Evolutionary conservation across 2,888 invertebrate genomes (phyloP).

Genomic region (Lucinisca nassula): DNA sequence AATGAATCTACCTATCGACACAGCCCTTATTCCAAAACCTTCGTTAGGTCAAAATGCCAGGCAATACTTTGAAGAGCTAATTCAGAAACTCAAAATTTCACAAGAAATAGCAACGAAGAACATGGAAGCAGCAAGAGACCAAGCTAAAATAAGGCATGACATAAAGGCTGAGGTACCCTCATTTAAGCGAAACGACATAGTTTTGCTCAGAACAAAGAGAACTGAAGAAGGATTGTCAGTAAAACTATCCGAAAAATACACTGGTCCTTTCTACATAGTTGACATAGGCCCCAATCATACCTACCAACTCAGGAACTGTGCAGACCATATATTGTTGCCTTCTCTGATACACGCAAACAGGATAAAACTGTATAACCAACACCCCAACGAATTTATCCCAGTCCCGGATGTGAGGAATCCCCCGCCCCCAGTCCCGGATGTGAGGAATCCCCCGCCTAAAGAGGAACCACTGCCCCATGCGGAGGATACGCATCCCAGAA

Average conservation of each 20-base stretch:
- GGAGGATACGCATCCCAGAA: too few species aligned
- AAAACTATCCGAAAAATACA: slow-evolving; percentile 24
- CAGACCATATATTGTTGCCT: not conserved
- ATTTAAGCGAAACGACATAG: slow-evolving; percentile 16
- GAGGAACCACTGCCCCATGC: too few species aligned
- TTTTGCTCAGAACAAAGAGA: slow-evolving; percentile 1
- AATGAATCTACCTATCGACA: slow-evolving; percentile 43
- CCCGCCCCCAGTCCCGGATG: too few species aligned
- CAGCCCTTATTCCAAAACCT: not conserved
- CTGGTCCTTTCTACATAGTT: slow-evolving; percentile 17
- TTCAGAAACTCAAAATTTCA: slow-evolving; percentile 20
- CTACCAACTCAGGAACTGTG: not conserved
- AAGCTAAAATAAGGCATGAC: slow-evolving; percentile 31
- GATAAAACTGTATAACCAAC: slow-evolving; percentile 32
- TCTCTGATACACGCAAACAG: slow-evolving; percentile 39
- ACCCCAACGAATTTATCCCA: too few species aligned
- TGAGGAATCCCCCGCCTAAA: too few species aligned
- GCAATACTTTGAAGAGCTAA: slow-evolving; percentile 1
- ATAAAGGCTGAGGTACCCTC: slow-evolving; percentile 19
- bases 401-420: too few species aligned
- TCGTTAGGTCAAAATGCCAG: not conserved
- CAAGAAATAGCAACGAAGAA: slow-evolving; percentile 34
- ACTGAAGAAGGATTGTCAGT: slow-evolving; percentile 17
- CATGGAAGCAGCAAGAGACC: not conserved
- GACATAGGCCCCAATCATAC: slow-evolving; percentile 34